Evolutionary conservation across 2,888 invertebrate genomes (phyloP).

Genomic region (Spilarctia lutea): DNA sequence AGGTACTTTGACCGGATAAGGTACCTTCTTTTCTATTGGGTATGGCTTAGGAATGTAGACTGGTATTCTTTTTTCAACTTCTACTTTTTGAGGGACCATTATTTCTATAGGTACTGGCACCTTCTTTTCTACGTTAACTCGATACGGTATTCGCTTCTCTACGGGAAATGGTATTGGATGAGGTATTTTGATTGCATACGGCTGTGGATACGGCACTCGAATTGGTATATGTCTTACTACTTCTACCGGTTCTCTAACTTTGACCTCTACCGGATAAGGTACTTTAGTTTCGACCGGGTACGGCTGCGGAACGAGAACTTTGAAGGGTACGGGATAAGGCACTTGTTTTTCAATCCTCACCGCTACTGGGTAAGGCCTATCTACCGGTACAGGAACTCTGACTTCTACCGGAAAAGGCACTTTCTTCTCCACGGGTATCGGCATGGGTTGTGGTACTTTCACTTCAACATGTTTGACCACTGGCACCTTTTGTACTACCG

Average conservation of each 20-base stretch:
- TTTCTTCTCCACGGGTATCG: slow-evolving; percentile 74
- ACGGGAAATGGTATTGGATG: slow-evolving; percentile 81
- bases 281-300: slow-evolving; percentile 86
- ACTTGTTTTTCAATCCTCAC: slow-evolving; percentile 78
- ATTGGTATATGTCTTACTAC: slow-evolving; percentile 78
- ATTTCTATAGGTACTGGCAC: slow-evolving; percentile 78
- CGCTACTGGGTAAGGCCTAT: slow-evolving; percentile 75
- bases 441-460: slow-evolving; percentile 76
- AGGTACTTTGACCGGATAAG: slow-evolving; percentile 75
- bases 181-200: slow-evolving; percentile 85
- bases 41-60: slow-evolving; percentile 71
- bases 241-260: slow-evolving; percentile 77
- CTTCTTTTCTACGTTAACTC: slow-evolving; percentile 81
- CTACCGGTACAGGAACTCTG: slow-evolving; percentile 72
- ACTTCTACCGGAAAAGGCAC: slow-evolving; percentile 79
- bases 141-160: slow-evolving; percentile 80
- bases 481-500: slow-evolving; percentile 79
- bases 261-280: slow-evolving; percentile 82
- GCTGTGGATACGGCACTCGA: slow-evolving; percentile 77
- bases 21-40: slow-evolving; percentile 69
- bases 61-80: slow-evolving; percentile 67
- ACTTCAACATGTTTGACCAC: slow-evolving; percentile 76
- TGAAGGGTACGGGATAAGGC: slow-evolving; percentile 78
- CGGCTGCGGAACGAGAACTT: slow-evolving; percentile 78
- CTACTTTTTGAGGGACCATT: slow-evolving; percentile 53